These are phyloP conservation scores for Pedionomus torquatus DNA, from an alignment of 2,113 vertebrate genomes.

Conservation along the genomic window DNA sequence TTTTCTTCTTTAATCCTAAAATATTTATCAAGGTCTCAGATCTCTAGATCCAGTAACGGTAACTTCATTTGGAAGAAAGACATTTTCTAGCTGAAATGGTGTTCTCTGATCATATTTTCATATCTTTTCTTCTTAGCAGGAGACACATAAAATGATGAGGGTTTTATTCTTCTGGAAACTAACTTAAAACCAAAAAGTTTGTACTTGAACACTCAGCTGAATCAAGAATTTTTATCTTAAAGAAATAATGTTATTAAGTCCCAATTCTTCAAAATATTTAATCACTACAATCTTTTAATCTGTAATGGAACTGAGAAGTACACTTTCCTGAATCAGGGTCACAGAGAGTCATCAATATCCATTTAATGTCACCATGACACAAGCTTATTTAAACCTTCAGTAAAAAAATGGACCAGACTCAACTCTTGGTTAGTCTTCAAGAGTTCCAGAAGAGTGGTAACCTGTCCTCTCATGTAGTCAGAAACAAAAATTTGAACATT, in stretches of 20 bases:
- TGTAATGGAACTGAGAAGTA: neutral
- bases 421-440: neutral
- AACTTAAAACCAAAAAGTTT: neutral
- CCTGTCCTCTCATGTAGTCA: neutral
- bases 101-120: neutral
- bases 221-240: neutral
- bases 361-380: neutral
- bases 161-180: neutral
- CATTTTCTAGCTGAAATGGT: neutral
- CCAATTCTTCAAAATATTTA: neutral
- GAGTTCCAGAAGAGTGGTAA: neutral
- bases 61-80: neutral
- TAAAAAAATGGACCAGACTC: neutral
- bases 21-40: constrained; percentile 37
- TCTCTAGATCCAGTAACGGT: neutral
- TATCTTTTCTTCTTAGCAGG: neutral
- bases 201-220: neutral
- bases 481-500: neutral
- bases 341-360: neutral
- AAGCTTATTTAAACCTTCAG: neutral
- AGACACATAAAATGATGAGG: neutral
- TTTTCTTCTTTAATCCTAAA: constrained; percentile 38
- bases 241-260: neutral
- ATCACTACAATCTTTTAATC: neutral
- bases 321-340: neutral